Base-by-base conservation (phyloP, 2,888 invertebrate species). In the Coremacera marginata region DNA sequence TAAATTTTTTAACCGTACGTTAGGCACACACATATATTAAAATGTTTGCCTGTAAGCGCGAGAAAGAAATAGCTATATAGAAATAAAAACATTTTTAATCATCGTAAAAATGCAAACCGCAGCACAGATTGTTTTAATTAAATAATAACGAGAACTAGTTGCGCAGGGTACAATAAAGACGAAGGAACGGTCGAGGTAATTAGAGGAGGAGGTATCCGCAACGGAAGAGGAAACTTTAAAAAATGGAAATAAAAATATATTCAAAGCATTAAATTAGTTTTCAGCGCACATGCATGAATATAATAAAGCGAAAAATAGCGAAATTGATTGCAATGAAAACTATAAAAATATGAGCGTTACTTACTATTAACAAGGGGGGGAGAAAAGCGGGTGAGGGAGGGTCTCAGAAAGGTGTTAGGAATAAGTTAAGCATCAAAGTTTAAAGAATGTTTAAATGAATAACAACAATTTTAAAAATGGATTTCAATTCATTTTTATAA, bases 181-280 rank as follows among this genome's bases (percentile, higher is more conserved):
- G 19, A 52, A 7, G 11, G 44, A 11, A 22, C 57, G 22, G 14
- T 11, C 1, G 14, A 11, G 44, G 44, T 2, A 37, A 5, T 7
- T 37, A 44, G 44, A 44, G 44, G 11, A 14, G 44, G 44, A 11
- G 44, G 44, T 44, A 11, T 44, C 11, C 22, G 34, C 4, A 31
- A 25, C 8, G 44, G 5, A 44, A 44, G 19, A 37, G 52, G 14
- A 37, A 51, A 34, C 9, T 14, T 37, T 7, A n/a, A 34, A n/a
- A 34, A 9, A 31, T 22, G 37, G 14, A 19, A 44, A 31, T 63
- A 14, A 52, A 67, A 74, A 52, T 22, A 67, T 60, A 68, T 68
- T 51, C 9, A 67, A 67, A 74, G 74, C 65, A 67, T 74, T 74
- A 67, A 74, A 74, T 74, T 74, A 74, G 37, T 67, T 74, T 73